Conservation (phyloP, 2,113 vertebrate genomes). For the Erythrocebus patas region DNA sequence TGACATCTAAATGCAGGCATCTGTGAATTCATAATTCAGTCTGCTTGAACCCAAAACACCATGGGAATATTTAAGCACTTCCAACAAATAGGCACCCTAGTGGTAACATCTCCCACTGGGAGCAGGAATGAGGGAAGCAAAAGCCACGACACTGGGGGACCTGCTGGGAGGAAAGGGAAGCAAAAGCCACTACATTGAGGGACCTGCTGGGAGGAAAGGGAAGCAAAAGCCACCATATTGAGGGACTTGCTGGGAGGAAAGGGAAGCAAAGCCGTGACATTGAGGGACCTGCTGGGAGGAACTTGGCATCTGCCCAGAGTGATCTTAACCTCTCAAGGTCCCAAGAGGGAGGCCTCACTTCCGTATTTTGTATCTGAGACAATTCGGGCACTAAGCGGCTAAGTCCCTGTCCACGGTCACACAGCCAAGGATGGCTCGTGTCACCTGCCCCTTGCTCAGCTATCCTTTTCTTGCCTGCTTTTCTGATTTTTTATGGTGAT, state of each 20-base stretch:
- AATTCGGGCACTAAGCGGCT: background rate
- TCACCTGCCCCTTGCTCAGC: too few species aligned
- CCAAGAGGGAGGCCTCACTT: background rate
- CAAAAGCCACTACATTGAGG: too few species aligned
- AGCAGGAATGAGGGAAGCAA: background rate
- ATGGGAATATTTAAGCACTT: background rate
- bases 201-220: too few species aligned
- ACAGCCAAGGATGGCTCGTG: background rate
- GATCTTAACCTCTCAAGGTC: background rate
- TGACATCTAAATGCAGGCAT: background rate
- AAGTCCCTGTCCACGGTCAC: background rate
- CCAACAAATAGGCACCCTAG: background rate
- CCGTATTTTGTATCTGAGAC: background rate
- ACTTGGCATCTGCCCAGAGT: background rate
- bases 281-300: background rate
- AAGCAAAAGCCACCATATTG: rapidly evolving
- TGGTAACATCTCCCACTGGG: background rate
- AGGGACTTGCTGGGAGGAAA: background rate
- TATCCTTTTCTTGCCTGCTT: background rate
- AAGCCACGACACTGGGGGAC: rapidly evolving
- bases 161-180: background rate
- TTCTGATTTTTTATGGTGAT: background rate
- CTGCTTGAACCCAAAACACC: background rate
- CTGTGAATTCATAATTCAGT: background rate
- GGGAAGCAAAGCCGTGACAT: rapidly evolving